Percentiles rank a stretch among this genome's conserved stretches.
These are phyloP conservation scores for Hoplostethus atlanticus DNA, from an alignment of 2,797 vertebrate genomes.

Conservation along the genomic window DNA sequence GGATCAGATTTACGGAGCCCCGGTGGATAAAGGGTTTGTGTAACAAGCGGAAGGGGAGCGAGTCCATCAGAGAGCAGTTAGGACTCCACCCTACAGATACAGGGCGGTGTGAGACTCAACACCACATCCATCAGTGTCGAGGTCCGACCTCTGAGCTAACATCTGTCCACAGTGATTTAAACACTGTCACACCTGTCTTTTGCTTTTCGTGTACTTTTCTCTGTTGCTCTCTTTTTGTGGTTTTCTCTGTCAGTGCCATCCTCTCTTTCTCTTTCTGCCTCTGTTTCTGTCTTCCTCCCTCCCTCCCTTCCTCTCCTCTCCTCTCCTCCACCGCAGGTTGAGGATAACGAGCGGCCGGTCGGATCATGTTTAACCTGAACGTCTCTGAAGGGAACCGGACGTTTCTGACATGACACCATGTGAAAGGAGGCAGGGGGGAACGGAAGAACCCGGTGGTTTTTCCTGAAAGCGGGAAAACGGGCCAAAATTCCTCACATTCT, in stretches of 20 bases:
- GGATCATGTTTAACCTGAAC: slow-evolving; percentile 40
- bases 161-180: slow-evolving; percentile 54
- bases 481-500: slow-evolving; percentile 34
- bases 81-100: slow-evolving; percentile 49
- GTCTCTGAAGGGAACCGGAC: slow-evolving; percentile 48
- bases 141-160: slow-evolving; percentile 25
- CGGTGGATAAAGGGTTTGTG: slow-evolving; percentile 9
- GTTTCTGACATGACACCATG: slow-evolving; percentile 52
- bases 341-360: slow-evolving; percentile 40
- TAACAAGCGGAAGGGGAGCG: slow-evolving; percentile 8
- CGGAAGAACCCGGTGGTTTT: background rate
- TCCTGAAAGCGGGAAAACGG: slow-evolving; percentile 1
- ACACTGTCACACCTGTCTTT: slow-evolving; percentile 32
- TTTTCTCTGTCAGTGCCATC: background rate
- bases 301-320: background rate
- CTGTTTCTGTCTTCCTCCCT: too few species aligned
- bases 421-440: slow-evolving; percentile 14
- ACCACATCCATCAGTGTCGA: slow-evolving; percentile 66
- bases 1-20: slow-evolving; percentile 48
- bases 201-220: background rate
- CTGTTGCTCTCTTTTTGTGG: background rate
- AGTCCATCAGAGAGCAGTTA: slow-evolving; percentile 37
- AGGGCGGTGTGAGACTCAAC: slow-evolving; percentile 35
- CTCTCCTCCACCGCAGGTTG: slow-evolving; percentile 12
- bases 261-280: background rate